phyloP scores from a whole-genome alignment of 1,140 invertebrate genomes.

The Melipona quadrifasciata region DNA sequence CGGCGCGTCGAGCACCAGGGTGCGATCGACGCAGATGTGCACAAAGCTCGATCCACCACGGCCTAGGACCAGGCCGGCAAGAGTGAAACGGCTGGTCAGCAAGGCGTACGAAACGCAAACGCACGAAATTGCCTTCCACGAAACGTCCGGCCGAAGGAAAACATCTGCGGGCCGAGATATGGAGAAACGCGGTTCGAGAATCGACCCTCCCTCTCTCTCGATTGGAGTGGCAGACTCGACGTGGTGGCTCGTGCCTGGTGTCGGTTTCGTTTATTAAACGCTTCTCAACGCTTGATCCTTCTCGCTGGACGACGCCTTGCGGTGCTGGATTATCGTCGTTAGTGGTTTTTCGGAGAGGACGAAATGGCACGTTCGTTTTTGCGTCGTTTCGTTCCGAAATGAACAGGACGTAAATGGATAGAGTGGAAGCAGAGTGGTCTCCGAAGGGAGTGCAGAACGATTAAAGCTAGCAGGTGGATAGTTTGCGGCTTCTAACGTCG shows the following conservation, averaged over 20 bases:
- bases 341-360: background rate
- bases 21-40: conserved; percentile 29
- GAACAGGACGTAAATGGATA: background rate
- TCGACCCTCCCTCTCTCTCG: background rate
- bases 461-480: background rate
- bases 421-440: background rate
- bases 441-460: no score
- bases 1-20: background rate
- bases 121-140: conserved; percentile 50
- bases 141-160: conserved; percentile 49
- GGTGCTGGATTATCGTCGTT: background rate
- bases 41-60: conserved; percentile 15
- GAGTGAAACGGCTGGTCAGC: conserved; percentile 25
- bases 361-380: background rate
- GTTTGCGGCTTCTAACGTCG: background rate
- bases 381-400: background rate
- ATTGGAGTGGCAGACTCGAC: conserved; percentile 24
- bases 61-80: background rate
- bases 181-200: conserved; percentile 1
- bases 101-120: conserved; percentile 52
- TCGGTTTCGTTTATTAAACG: conserved; percentile 40
- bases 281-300: background rate
- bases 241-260: conserved; percentile 26
- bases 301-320: background rate
- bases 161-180: conserved; percentile 60